Conservation (phyloP, 2,888 invertebrate genomes). For the Lasioglossum malachurum region DNA sequence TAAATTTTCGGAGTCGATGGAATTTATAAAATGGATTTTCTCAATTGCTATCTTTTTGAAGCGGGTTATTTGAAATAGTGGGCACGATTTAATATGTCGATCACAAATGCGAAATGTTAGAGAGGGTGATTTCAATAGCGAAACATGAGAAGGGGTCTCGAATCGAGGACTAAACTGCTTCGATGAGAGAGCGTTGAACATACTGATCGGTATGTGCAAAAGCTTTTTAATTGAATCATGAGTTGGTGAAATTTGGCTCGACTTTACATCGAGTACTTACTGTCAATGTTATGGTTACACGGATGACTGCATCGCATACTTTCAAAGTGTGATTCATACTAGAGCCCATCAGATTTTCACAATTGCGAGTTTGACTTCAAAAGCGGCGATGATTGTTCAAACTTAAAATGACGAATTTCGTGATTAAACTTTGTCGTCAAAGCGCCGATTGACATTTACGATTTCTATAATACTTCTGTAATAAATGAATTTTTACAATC, state of each 20-base stretch:
- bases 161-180: constrained; percentile 77
- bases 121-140: constrained; percentile 58
- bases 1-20: not conserved
- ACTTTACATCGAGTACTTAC: not conserved
- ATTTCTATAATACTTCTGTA: not conserved
- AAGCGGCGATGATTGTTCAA: not conserved
- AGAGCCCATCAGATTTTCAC: not conserved
- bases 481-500: too few relatives aligned
- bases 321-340: not conserved
- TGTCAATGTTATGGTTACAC: not conserved
- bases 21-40: not conserved
- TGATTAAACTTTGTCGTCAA: not conserved
- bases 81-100: constrained; percentile 80
- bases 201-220: constrained; percentile 79
- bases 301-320: not conserved
- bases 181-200: constrained; percentile 80
- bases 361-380: not conserved
- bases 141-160: constrained; percentile 55
- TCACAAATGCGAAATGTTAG: constrained; percentile 78
- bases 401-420: not conserved
- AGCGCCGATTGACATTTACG: not conserved
- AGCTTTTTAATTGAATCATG: constrained; percentile 35
- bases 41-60: not conserved
- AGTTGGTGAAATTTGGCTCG: constrained; percentile 3
- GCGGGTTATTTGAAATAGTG: not conserved